A percentile compares a stretch with the other conserved stretches of the same genome.
phyloP scores from a whole-genome alignment of 1,140 invertebrate genomes.

The Ganaspis sp. region DNA sequence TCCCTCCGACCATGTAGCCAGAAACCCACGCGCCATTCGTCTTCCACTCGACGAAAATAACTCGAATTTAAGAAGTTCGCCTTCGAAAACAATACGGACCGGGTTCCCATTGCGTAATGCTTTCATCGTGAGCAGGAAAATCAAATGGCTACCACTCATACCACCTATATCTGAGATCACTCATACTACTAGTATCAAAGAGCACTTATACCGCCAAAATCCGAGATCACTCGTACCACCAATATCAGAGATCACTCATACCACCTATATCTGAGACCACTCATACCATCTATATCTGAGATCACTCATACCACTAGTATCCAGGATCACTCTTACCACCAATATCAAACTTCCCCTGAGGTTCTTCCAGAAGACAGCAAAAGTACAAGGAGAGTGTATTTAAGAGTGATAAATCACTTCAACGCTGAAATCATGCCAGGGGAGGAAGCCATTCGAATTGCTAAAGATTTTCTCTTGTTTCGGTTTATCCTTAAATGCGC shows the following conservation, averaged over 20 bases:
- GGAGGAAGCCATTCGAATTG: too few relatives aligned
- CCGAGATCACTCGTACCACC: too few relatives aligned
- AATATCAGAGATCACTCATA: slow-evolving; percentile 16
- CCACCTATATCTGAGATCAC: slow-evolving; percentile 23
- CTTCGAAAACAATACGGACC: slow-evolving; percentile 66
- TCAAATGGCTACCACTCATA: slow-evolving; percentile 31
- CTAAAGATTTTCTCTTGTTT: too few relatives aligned
- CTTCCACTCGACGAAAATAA: slow-evolving; percentile 70
- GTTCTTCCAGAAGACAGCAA: not conserved
- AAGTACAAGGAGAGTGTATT: slow-evolving; percentile 45
- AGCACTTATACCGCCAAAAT: too few relatives aligned
- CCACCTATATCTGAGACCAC: slow-evolving; percentile 21
- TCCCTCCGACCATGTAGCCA: slow-evolving; percentile 60
- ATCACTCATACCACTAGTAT: too few relatives aligned
- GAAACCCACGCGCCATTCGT: slow-evolving; percentile 67
- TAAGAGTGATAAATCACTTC: slow-evolving; percentile 53
- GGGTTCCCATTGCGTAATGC: slow-evolving; percentile 63
- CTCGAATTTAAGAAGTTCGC: slow-evolving; percentile 70
- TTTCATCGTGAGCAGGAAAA: slow-evolving; percentile 45
- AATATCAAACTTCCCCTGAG: slow-evolving; percentile 37
- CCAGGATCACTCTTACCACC: too few relatives aligned
- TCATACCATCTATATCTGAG: slow-evolving; percentile 34
- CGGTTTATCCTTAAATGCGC: too few relatives aligned
- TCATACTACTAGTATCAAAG: slow-evolving; percentile 34
- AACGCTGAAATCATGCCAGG: slow-evolving; percentile 27